phyloP scores from a whole-genome alignment of 2,888 invertebrate genomes.

The Parascotia fuliginaria region DNA sequence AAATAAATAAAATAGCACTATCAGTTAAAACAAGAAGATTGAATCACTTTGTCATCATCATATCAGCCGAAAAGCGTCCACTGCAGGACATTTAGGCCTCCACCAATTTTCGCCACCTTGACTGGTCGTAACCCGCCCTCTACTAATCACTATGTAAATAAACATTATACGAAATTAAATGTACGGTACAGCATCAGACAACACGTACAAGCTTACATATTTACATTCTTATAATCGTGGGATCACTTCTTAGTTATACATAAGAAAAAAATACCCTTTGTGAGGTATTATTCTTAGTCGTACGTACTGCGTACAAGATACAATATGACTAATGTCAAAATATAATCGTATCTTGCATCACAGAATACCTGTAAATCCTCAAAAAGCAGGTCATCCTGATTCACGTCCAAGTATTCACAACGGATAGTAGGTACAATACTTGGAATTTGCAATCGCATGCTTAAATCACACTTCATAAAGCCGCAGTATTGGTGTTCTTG shows the following conservation, averaged over 20 bases:
- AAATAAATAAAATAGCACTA: too few relatives aligned
- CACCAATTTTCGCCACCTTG: too few relatives aligned
- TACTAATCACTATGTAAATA: too few relatives aligned
- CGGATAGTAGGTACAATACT: slow-evolving; percentile 45
- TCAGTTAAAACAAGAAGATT: too few relatives aligned
- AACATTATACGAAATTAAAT: too few relatives aligned
- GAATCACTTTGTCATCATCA: too few relatives aligned
- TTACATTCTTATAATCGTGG: neutral
- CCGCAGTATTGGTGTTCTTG: slow-evolving; percentile 26
- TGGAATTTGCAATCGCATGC: slow-evolving; percentile 49
- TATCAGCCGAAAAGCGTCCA: too few relatives aligned
- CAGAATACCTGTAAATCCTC: slow-evolving; percentile 42
- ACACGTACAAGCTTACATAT: too few relatives aligned
- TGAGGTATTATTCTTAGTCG: slow-evolving; percentile 3
- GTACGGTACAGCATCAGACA: too few relatives aligned
- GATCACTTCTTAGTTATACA: neutral
- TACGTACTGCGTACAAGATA: slow-evolving; percentile 24
- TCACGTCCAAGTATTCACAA: slow-evolving; percentile 49
- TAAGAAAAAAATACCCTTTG: neutral
- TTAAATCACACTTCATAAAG: slow-evolving; percentile 43
- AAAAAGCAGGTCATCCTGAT: slow-evolving; percentile 54
- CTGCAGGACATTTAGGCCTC: too few relatives aligned
- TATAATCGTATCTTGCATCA: slow-evolving; percentile 41
- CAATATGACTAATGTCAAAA: slow-evolving; percentile 23
- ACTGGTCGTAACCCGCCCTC: too few relatives aligned